These are phyloP conservation scores for Sebastes wilsoni DNA, from an alignment of 2,797 vertebrate genomes.

Conservation along the genomic window DNA sequence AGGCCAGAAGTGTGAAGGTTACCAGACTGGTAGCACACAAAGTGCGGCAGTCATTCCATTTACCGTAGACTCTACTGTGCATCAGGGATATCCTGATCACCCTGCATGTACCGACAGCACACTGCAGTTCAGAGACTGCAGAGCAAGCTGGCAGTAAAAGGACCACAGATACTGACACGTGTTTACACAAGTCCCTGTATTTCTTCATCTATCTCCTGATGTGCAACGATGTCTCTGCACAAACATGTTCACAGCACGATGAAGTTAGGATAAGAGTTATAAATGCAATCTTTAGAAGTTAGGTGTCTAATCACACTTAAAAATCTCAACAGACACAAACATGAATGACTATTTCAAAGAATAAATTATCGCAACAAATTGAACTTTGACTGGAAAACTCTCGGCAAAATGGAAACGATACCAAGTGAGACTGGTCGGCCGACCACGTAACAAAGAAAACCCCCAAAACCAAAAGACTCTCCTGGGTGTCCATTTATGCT, in stretches of 20 bases:
- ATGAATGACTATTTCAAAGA: neutral
- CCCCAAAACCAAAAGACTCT: neutral
- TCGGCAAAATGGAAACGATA: neutral
- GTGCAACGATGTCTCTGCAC: neutral
- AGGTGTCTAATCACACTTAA: neutral
- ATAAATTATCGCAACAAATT: neutral
- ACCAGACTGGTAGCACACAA: neutral
- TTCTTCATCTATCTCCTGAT: neutral
- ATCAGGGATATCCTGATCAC: neutral
- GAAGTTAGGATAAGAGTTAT: neutral
- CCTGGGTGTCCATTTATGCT: neutral
- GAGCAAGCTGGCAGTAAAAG: slow-evolving; percentile 17
- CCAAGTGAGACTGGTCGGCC: neutral
- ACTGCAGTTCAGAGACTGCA: slow-evolving; percentile 21
- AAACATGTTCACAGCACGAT: neutral
- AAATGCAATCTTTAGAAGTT: neutral
- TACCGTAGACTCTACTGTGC: neutral
- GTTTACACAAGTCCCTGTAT: neutral
- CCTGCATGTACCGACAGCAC: slow-evolving; percentile 3
- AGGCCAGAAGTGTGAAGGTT: neutral
- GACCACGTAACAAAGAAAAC: neutral
- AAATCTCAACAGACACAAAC: neutral
- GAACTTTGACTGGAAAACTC: neutral
- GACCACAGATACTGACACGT: slow-evolving; percentile 5
- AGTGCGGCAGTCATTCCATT: neutral